phyloP scores from a whole-genome alignment of 2,113 vertebrate species.

The Embiotoca jacksoni region DNA sequence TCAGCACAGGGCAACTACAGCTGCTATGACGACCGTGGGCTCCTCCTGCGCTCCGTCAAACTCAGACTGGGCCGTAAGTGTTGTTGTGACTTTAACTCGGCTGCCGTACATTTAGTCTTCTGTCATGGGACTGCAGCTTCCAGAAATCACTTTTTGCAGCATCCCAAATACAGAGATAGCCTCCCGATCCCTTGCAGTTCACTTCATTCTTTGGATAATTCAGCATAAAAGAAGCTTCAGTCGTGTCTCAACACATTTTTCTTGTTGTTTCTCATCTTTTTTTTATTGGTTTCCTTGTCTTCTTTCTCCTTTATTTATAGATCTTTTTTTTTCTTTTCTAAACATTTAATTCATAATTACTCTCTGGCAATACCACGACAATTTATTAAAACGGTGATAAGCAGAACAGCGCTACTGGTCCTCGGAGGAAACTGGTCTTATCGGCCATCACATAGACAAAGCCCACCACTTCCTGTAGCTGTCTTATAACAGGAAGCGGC shows the following conservation, averaged over 20 bases:
- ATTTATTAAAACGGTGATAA: slow-evolving; percentile 1
- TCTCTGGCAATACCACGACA: background rate
- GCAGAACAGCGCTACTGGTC: slow-evolving; percentile 4
- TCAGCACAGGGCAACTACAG: slow-evolving; percentile 85
- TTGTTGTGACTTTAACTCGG: slow-evolving; percentile 8
- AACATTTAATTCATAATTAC: background rate
- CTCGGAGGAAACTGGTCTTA: slow-evolving; percentile 52
- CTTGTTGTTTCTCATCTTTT: background rate
- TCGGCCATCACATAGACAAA: slow-evolving; percentile 59
- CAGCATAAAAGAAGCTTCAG: background rate
- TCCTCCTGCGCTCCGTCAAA: slow-evolving; percentile 70
- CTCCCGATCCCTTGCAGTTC: background rate
- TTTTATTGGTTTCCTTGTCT: background rate
- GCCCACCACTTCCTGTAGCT: slow-evolving; percentile 67
- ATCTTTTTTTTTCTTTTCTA: background rate
- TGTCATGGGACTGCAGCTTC: background rate
- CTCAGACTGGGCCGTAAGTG: slow-evolving; percentile 85
- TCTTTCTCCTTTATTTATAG: background rate
- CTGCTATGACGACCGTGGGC: slow-evolving; percentile 78
- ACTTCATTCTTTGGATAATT: slow-evolving; percentile 32
- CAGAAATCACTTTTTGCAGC: background rate
- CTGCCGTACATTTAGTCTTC: slow-evolving; percentile 3
- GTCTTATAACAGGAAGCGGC: slow-evolving; percentile 71
- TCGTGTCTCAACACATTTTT: background rate
- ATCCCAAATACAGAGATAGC: background rate